These are phyloP conservation scores for Hylia prasina DNA, from an alignment of 2,113 vertebrate genomes.

Conservation along the genomic window DNA sequence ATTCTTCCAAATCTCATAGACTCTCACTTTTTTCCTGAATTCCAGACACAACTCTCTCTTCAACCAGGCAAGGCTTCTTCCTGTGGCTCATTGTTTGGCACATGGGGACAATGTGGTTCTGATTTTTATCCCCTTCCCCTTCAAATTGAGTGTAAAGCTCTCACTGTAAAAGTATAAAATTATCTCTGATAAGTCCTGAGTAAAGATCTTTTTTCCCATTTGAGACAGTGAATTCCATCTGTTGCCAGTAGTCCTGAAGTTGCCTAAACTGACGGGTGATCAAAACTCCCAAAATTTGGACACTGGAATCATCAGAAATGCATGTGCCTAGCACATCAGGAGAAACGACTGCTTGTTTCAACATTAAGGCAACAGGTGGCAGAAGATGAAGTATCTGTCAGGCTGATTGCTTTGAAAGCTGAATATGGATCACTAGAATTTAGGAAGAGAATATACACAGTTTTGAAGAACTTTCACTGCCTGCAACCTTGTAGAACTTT, in stretches of 20 bases:
- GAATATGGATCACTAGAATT: not conserved
- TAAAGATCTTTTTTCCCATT: not conserved
- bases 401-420: not conserved
- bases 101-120: not conserved
- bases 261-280: rapidly evolving
- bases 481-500: not conserved
- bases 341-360: not conserved
- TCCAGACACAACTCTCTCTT: not conserved
- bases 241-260: not conserved
- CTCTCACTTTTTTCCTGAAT: not conserved
- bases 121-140: not conserved
- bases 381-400: not conserved
- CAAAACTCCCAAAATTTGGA: not conserved
- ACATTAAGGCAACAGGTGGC: not conserved
- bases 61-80: not conserved
- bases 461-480: not conserved
- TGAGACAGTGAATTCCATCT: not conserved
- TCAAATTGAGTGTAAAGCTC: not conserved
- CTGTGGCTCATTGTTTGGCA: not conserved
- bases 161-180: not conserved
- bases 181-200: not conserved
- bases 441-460: not conserved
- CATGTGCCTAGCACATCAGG: not conserved
- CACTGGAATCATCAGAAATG: not conserved
- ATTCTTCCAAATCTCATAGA: not conserved